Evolutionary conservation across 2,113 vertebrate species (phyloP).

Genomic region (Notechis scutatus): DNA sequence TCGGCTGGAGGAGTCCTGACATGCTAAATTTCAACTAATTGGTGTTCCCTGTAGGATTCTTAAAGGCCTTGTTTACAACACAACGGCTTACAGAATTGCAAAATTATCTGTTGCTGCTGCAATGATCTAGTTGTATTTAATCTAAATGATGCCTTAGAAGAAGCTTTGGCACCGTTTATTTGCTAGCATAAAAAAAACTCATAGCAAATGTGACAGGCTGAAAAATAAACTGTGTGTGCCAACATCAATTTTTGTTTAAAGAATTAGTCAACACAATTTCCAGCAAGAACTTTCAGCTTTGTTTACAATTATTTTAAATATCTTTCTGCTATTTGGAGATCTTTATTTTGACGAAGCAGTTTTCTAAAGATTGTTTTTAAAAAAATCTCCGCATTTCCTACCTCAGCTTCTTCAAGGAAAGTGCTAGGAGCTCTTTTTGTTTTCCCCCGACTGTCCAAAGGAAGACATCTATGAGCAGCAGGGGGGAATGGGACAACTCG

Average conservation of each 20-base stretch:
- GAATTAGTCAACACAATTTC: background rate
- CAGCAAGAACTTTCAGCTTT: background rate
- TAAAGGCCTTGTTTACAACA: background rate
- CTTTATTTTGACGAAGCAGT: background rate
- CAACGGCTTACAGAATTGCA: background rate
- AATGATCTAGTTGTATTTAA: background rate
- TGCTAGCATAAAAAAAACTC: background rate
- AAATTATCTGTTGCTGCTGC: background rate
- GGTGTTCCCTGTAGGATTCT: background rate
- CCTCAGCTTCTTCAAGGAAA: constrained; percentile 8
- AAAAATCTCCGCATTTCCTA: rapidly evolving
- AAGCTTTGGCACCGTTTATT: background rate
- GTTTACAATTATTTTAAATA: background rate
- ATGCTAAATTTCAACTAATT: background rate
- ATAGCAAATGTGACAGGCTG: background rate
- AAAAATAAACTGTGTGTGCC: background rate
- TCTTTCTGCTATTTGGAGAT: background rate
- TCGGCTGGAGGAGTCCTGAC: background rate
- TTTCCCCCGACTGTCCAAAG: background rate
- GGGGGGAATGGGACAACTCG: background rate
- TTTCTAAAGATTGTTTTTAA: background rate
- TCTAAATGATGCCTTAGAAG: background rate
- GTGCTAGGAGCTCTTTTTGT: background rate
- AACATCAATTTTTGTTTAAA: background rate
- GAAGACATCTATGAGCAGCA: background rate